Evolutionary conservation across 2,797 vertebrate species (phyloP), one percentile per base, ranked within the genome.

Genomic region (Adrianichthys oophorus): DNA sequence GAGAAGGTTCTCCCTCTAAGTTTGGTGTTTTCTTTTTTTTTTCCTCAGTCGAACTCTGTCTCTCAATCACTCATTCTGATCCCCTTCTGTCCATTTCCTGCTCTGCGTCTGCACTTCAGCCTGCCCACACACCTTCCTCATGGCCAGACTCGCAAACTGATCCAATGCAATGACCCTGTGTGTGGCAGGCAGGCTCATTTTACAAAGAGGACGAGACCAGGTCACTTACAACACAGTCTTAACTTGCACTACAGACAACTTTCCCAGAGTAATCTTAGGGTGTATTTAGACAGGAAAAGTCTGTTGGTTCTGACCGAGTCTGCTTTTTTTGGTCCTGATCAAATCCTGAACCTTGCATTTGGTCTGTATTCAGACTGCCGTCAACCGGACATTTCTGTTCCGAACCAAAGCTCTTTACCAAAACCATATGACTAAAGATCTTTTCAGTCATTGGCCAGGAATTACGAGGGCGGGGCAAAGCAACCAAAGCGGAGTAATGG

Each of bases 11-110:
- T 78, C 52, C 77, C 87, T 90, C 84, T 85, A 71, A 72, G 82
- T 87, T 84, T 76, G 79, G 81, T 86, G 84, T 89, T 88, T 91
- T 88, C 65, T 61, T 82, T 80, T 72, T 82, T 65, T 82, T 79
- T 70, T 69, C 65, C 46, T 78, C 72, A 77, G 59, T 79, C 64
- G 65, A 75, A 84, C 74, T 80, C 67, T 65, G 74, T 67, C 79
- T 78, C 85, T 78, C 81, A 80, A 88, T 90, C 84, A 85, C 78
- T 89, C 86, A 87, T 85, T 85, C 78, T 81, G 83, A 89, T 87
- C 86, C 84, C 86, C 87, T 86, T 81, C 75, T 88, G 85, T 90
- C 88, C 82, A 84, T 85, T 88, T 90, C 89, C 88, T 89, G 86
- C 72, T 71, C 56, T 15, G 67, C 68, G 75, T 85, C 77, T 84